These are phyloP conservation scores for Pachypanchax playfairii DNA, from an alignment of 2,113 vertebrate genomes.

Conservation along the genomic window DNA sequence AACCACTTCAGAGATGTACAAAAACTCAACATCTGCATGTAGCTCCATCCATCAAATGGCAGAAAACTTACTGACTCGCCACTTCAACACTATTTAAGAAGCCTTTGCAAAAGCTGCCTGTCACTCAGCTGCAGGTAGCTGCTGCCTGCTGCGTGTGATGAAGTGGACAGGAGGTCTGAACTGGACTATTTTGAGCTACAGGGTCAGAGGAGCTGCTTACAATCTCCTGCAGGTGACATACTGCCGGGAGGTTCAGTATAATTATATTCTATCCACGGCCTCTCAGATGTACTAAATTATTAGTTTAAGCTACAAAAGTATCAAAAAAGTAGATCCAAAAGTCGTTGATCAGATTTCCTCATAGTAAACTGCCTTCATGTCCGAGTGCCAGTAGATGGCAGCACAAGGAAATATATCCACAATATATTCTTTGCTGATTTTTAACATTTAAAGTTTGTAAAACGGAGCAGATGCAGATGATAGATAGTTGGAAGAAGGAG, in stretches of 20 bases:
- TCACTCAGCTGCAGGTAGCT: conserved; percentile 70
- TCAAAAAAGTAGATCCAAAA: not conserved
- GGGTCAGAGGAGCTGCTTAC: conserved; percentile 66
- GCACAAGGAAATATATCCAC: conserved; percentile 15
- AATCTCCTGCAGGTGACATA: conserved; percentile 81
- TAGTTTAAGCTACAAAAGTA: not conserved
- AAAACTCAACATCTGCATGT: conserved; percentile 18
- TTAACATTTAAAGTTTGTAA: not conserved
- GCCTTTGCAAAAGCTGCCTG: conserved; percentile 15
- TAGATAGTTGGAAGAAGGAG: conserved; percentile 9
- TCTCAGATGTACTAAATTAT: not conserved
- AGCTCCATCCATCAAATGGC: conserved; percentile 3
- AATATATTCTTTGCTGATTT: too few relatives aligned
- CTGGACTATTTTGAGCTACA: conserved; percentile 82
- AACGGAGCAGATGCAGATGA: not conserved
- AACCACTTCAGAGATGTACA: conserved; percentile 13
- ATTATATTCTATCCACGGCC: not conserved
- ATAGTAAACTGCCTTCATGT: conserved; percentile 20
- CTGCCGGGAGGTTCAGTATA: conserved; percentile 69
- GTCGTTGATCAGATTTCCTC: not conserved
- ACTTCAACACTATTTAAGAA: conserved; percentile 5
- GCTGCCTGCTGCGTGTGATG: conserved; percentile 71
- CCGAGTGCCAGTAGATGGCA: conserved; percentile 55
- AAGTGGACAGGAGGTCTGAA: conserved; percentile 74
- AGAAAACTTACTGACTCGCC: not conserved